Base-by-base conservation (phyloP, 2,797 vertebrate genomes). In the Melanotaenia trifasciata region DNA sequence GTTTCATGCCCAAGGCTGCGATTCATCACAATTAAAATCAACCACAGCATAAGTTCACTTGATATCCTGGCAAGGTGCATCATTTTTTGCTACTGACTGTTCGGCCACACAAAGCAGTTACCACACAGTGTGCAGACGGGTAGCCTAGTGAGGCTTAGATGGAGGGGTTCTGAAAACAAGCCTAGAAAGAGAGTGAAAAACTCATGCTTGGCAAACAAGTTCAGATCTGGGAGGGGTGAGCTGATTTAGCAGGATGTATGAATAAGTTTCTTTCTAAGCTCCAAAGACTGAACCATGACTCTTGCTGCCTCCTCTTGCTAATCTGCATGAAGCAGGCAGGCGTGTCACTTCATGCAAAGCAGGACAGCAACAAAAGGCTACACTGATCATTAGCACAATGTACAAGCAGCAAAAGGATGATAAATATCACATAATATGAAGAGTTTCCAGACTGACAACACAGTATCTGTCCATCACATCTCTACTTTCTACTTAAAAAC, bases 201-300 rank as follows among this genome's bases (percentile, higher is more conserved):
- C 84, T 71, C 81, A 79, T 78, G 53, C 83, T 74, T 86, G 81
- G 81, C 79, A 88, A 89, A 84, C 83, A 85, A 84, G 79, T 72
- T 9, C 22, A 84, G 76, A 83, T 89, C 77, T 80, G 66, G 66
- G 78, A 56, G 18, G 47, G 12, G 45, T 67, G 76, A 72, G 53
- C 63, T 1, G 40, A 74, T 83, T 80, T 78, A 85, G 76, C 83
- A 76, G 67, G 76, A 79, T 83, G 67, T 82, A 79, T 82, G 83
- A 88, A 87, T 85, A 85, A 74, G 74, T 79, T 78, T 28, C 72
- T 71, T 73, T 80, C 54, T 72, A 69, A 78, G 79, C 84, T 80
- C 67, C 74, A 53, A 62, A 83, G 72, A 76, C 67, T 80, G 67
- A 70, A 61, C 60, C 56, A 53, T 64, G 58, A 58, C 64, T 78